Evolutionary conservation across 2,113 vertebrate species (phyloP), one percentile per base, ranked within the genome.

Genomic region (Pteropus alecto): DNA sequence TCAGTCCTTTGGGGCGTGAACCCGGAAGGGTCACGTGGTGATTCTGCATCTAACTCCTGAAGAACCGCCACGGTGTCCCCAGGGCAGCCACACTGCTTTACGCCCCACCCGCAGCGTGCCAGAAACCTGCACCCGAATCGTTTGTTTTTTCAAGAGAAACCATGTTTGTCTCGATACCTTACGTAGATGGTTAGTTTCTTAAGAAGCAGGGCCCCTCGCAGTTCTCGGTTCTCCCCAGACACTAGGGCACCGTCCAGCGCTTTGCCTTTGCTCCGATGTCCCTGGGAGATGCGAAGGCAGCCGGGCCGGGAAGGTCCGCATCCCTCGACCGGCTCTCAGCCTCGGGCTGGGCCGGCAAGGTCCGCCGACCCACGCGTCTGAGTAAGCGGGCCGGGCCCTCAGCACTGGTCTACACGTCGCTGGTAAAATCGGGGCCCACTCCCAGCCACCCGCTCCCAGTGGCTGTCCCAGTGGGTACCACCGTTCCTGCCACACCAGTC

Each of bases 181-280:
- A 35, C 16, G 3, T 26, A 58, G 63, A 56, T 16, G 18, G 38
- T 33, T 54, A 13, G 19, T 68, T 83, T 81, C 33, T 33, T 63
- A 22, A 46, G 35, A 43, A 19, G 35, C 16, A 30, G 46, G 2
- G 21, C 46, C 14, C 33, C 43, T 21, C 15, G 4, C 5, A 7
- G 38, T 16, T 61, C 70, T 76, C 12, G 38, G 71, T 14, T 77
- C 33, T 14, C 12, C 43, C 26, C 22, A 5, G 56, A 11, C 1
- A 1, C 24, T 21, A 5, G 68, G 5, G 19, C 35, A 0, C 16
- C 22, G 0, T 56, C 18, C 0, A 35, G 19, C 6, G 33, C 70
- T 61, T 26, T 46, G n/a, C 33, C 28, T 22, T 21, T 54, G 70
- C 4, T 2, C 33, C 7, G 38, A 67, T 28, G 28, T 38, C 48